A percentile compares a stretch with the other conserved stretches of the same genome.
phyloP scores from a whole-genome alignment of 2,113 vertebrate genomes.

The Sturnira hondurensis region DNA sequence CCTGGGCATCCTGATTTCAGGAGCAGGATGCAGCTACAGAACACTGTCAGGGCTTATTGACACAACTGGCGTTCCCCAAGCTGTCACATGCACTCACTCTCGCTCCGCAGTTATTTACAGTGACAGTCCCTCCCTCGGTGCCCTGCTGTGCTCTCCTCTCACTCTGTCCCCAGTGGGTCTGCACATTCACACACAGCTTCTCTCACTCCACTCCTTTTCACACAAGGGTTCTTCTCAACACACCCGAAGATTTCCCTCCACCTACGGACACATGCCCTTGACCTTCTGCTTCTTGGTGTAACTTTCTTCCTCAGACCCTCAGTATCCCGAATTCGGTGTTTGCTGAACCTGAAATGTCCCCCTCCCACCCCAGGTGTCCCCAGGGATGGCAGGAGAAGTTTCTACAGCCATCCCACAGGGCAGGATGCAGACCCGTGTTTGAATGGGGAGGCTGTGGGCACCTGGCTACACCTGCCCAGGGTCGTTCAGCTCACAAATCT shows the following conservation, averaged over 20 bases:
- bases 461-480: background rate
- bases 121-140: background rate
- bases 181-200: background rate
- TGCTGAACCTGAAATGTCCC: background rate
- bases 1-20: background rate
- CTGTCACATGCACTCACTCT: background rate
- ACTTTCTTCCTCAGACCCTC: background rate
- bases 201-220: background rate
- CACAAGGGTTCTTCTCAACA: background rate
- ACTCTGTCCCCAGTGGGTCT: background rate
- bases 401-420: background rate
- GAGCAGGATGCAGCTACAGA: background rate
- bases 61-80: background rate
- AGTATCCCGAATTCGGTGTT: background rate
- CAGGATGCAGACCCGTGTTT: background rate
- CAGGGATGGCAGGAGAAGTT: background rate
- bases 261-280: background rate
- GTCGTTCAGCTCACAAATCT: background rate
- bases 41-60: background rate
- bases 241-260: background rate
- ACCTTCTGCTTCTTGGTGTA: background rate
- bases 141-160: background rate
- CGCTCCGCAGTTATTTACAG: background rate
- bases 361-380: background rate
- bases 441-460: background rate